phyloP scores from a whole-genome alignment of 2,797 vertebrate genomes.

The Sebastes wilsoni region DNA sequence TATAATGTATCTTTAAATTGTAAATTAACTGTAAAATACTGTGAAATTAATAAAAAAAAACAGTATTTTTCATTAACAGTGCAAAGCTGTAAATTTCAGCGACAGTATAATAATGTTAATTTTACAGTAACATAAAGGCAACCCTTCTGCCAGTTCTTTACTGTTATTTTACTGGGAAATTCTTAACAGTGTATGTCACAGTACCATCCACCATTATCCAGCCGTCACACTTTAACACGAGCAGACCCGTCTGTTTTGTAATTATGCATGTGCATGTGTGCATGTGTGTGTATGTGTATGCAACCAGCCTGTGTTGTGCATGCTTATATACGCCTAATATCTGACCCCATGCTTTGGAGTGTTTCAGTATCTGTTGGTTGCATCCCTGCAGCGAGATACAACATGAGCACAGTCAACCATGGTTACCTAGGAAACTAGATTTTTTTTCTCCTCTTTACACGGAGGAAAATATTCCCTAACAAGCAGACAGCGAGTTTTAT shows the following conservation, averaged over 20 bases:
- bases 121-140: too few species aligned
- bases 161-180: too few species aligned
- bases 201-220: slow-evolving; percentile 14
- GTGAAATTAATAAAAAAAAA: too few species aligned
- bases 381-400: slow-evolving; percentile 40
- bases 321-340: slow-evolving; percentile 4
- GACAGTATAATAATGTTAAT: too few species aligned
- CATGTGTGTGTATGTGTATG: neutral
- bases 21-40: too few species aligned
- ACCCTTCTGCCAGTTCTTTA: too few species aligned
- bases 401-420: slow-evolving; percentile 58
- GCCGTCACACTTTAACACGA: neutral
- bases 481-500: slow-evolving; percentile 41
- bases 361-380: slow-evolving; percentile 40
- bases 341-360: slow-evolving; percentile 2
- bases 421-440: slow-evolving; percentile 86
- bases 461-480: slow-evolving; percentile 11
- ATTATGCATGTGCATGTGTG: neutral
- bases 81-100: too few species aligned
- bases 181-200: neutral
- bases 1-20: too few species aligned
- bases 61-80: too few species aligned
- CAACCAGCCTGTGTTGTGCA: neutral
- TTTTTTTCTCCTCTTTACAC: slow-evolving; percentile 32
- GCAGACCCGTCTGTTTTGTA: neutral